Evolutionary conservation across 2,888 invertebrate species (phyloP), one percentile per base, ranked within the genome.

Genomic region (Macrophya alboannulata): DNA sequence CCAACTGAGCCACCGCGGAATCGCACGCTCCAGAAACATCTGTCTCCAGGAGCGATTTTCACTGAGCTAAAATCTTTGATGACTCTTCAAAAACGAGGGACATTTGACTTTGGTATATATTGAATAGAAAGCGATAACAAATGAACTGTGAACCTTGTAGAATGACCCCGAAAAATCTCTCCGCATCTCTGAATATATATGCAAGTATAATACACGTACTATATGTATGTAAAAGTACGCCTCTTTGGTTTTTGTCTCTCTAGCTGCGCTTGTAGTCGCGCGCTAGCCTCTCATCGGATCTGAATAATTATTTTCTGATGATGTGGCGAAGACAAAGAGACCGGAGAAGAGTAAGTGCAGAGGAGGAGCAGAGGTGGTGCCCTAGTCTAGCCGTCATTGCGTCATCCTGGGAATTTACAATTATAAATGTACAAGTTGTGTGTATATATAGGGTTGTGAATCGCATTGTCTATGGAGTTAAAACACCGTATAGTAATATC

Each of bases 1-100:
- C 83, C 83, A 84, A 85, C 85, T 59, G 40, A 55, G 85, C 85
- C 84, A 85, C 88, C 89, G 89, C 31, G 88, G 88, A 89, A 90
- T 90, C 89, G 88, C 89, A 89, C 89, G 89, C 88, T 89, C 89
- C 85, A 88, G 88, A 90, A 90, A 89, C 88, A 86, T 88, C 87
- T 86, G 59, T 76, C 71, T 59, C 17, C 74, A 43, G 59, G 43
- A 84, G 76, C 68, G 68, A 83, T 83, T 83, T 83, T 83, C 83
- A 83, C 48, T 48, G 3, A 74, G 45, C 6, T 21, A 74, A 37
- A 9, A 68, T 68, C 31, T 37, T 68, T 68, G 21, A 45, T 45
- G 25, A 31, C 6, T 68, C 37, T 37, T 37, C 37, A 25, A 21
- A 43, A 74, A 74, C 37, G 68, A 6, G 37, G 25, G 8, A 68